These are phyloP conservation scores for Oscheius sp. DNA, from an alignment of 2,888 invertebrate genomes.

Conservation along the genomic window DNA sequence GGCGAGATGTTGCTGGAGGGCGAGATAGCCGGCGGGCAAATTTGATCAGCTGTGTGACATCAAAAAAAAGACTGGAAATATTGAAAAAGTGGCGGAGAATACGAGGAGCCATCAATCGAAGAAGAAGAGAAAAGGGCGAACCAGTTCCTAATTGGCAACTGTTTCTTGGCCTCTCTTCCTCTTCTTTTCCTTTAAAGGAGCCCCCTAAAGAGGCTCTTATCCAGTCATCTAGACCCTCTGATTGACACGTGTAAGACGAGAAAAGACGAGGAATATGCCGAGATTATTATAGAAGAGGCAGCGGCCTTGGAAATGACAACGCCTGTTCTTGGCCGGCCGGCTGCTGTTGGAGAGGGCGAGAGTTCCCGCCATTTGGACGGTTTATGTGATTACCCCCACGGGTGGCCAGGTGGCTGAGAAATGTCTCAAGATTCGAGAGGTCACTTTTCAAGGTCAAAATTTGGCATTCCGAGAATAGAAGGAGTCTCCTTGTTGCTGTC, in stretches of 20 bases:
- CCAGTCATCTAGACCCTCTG: neutral
- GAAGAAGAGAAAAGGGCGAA: neutral
- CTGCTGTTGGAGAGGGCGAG: neutral
- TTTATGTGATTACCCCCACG: slow-evolving; percentile 6
- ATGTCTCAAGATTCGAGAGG: neutral
- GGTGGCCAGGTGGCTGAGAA: neutral
- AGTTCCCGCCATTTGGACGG: slow-evolving; percentile 1
- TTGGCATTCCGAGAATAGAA: too few species aligned
- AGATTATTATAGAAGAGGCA: slow-evolving; percentile 11
- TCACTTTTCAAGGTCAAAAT: neutral
- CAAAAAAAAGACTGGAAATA: too few species aligned
- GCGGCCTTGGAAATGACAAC: slow-evolving; percentile 23
- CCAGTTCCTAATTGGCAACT: slow-evolving; percentile 10
- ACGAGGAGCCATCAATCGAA: neutral
- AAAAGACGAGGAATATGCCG: neutral
- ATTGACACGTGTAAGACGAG: neutral
- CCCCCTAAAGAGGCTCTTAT: neutral
- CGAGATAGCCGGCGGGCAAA: too few species aligned
- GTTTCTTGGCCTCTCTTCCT: too few species aligned
- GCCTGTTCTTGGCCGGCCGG: slow-evolving; percentile 1
- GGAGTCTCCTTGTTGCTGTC: too few species aligned
- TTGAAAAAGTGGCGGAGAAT: too few species aligned
- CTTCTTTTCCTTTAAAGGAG: too few species aligned
- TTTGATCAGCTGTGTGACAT: too few species aligned
- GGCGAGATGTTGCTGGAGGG: too few species aligned